Conservation (phyloP, 92 coral and sea anemone species). For the Epizoanthus stellaris region DNA sequence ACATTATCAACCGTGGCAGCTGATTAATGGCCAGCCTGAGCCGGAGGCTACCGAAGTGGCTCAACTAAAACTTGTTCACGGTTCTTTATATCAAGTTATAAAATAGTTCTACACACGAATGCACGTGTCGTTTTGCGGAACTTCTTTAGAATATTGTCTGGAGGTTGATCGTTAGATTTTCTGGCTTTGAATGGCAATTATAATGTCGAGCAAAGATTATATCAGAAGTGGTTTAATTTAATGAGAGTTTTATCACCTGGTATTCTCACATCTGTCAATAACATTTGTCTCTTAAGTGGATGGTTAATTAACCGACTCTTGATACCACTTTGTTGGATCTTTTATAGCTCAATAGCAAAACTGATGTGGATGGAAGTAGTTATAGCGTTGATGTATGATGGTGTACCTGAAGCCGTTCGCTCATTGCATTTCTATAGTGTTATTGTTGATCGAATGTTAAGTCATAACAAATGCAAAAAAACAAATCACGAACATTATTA, state of each 20-base stretch:
- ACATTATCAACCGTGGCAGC: background rate
- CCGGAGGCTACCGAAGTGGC: conserved; percentile 22
- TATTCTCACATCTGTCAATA: background rate
- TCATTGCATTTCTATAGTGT: background rate
- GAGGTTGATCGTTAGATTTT: background rate
- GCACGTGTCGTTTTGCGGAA: conserved; percentile 30
- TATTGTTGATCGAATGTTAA: conserved; percentile 4
- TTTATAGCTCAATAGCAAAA: background rate
- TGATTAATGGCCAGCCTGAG: conserved; percentile 17
- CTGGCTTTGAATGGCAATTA: background rate
- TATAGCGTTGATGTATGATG: background rate
- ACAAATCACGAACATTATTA: conserved; percentile 46
- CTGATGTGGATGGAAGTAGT: background rate
- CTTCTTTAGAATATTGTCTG: background rate
- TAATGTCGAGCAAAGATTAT: background rate
- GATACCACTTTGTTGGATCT: background rate
- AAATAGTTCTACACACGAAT: background rate
- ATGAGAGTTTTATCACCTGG: background rate
- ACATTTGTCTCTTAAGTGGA: background rate
- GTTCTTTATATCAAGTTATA: background rate
- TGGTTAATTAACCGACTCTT: background rate
- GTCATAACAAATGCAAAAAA: conserved; percentile 40
- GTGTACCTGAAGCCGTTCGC: background rate
- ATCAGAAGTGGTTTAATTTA: too few relatives aligned
- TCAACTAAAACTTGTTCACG: background rate